Evolutionary conservation across 23 tunicate genomes (phyloP).

Genomic region (Clavelina lepadiformis): DNA sequence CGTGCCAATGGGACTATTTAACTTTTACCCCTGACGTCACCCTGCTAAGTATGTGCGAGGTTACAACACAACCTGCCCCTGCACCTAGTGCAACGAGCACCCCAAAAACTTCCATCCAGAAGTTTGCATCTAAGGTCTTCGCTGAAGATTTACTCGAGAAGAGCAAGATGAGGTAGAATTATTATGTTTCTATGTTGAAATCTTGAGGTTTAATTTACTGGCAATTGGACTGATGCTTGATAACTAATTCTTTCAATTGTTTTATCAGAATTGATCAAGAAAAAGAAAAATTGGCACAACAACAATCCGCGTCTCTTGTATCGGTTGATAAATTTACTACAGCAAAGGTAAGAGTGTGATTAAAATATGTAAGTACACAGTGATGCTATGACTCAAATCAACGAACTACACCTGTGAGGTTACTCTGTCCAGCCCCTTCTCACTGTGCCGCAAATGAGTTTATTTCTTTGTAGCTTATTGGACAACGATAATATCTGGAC

Average conservation of each 20-base stretch:
- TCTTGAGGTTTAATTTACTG: not conserved
- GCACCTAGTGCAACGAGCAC: not conserved
- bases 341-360: conserved; percentile 15
- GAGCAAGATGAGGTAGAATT: conserved; percentile 34
- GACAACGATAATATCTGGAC: too few relatives aligned
- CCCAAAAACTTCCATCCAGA: conserved; percentile 34
- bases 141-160: conserved; percentile 50
- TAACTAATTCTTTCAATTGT: not conserved
- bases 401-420: too few relatives aligned
- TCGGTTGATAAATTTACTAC: conserved; percentile 17
- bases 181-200: not conserved
- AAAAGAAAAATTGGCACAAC: conserved; percentile 31
- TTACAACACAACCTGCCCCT: not conserved
- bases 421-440: too few relatives aligned
- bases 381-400: too few relatives aligned
- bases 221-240: not conserved
- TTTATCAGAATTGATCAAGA: conserved; percentile 16
- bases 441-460: too few relatives aligned
- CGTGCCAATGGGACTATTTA: conserved; percentile 65
- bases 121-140: conserved; percentile 65
- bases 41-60: not conserved
- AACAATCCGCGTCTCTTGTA: conserved; percentile 7
- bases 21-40: conserved; percentile 59
- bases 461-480: too few relatives aligned
- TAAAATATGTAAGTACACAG: too few relatives aligned